Evolutionary conservation across 1,140 invertebrate species (phyloP).

Genomic region (Episyrphus balteatus): DNA sequence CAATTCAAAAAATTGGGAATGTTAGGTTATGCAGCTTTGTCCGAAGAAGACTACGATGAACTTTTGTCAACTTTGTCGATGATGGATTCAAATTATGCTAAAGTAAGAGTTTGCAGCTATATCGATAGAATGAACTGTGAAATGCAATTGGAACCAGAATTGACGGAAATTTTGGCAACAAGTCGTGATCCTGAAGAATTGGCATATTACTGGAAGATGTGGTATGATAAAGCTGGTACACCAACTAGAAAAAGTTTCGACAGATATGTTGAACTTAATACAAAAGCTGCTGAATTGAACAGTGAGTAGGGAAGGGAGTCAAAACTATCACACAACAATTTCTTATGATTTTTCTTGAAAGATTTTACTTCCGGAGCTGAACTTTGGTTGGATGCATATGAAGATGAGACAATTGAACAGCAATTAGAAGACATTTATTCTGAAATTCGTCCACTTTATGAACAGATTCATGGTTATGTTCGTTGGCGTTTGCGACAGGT

Average conservation of each 20-base stretch:
- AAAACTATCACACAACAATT: conserved; percentile 36
- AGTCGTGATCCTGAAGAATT: conserved; percentile 65
- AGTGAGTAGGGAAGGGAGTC: conserved; percentile 40
- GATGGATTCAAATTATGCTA: conserved; percentile 72
- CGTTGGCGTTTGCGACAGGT: conserved; percentile 57
- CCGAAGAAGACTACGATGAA: conserved; percentile 51
- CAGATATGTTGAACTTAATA: conserved; percentile 63
- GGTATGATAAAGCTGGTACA: conserved; percentile 62
- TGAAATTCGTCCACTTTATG: conserved; percentile 50
- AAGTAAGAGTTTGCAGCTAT: conserved; percentile 65
- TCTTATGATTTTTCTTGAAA: too few species aligned
- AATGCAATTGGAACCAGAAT: conserved; percentile 62
- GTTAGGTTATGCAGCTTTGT: conserved; percentile 56
- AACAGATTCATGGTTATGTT: conserved; percentile 66
- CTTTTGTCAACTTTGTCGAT: conserved; percentile 51
- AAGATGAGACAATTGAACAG: conserved; percentile 45
- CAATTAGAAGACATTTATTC: conserved; percentile 47
- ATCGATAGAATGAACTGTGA: conserved; percentile 55
- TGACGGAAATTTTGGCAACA: conserved; percentile 52
- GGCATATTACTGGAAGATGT: conserved; percentile 62
- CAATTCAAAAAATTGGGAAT: conserved; percentile 55
- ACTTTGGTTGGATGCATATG: conserved; percentile 50
- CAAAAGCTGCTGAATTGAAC: conserved; percentile 64
- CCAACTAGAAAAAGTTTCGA: conserved; percentile 55
- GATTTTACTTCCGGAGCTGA: conserved; percentile 47